Conservation (phyloP, 2,113 vertebrate genomes). For the Aptenodytes patagonicus region DNA sequence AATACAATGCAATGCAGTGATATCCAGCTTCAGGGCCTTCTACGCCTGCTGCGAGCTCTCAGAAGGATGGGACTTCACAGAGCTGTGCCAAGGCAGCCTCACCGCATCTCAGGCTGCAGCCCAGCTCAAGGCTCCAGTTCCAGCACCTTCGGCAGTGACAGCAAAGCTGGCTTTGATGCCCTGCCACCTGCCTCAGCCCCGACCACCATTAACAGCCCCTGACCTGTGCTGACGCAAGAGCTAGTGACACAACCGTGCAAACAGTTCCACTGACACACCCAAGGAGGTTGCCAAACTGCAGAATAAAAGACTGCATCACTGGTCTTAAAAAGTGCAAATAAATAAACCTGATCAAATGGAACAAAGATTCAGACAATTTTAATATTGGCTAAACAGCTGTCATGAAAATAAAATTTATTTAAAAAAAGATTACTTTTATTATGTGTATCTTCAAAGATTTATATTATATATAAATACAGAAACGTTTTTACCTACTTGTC, state of each 20-base stretch:
- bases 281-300: neutral
- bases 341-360: neutral
- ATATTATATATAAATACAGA: neutral
- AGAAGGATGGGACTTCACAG: neutral
- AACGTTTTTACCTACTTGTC: neutral
- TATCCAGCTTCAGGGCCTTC: neutral
- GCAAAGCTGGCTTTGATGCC: neutral
- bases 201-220: neutral
- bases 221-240: neutral
- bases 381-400: neutral
- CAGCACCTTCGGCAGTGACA: neutral
- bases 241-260: neutral
- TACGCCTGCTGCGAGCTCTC: neutral
- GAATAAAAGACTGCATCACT: neutral
- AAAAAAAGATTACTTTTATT: neutral
- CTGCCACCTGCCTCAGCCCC: neutral
- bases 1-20: neutral
- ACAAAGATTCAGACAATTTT: neutral
- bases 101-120: neutral
- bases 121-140: neutral
- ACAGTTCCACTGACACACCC: neutral
- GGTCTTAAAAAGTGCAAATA: neutral
- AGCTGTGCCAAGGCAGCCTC: rapidly evolving
- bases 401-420: neutral
- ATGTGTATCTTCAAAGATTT: neutral